Conservation (phyloP, 2,888 invertebrate genomes). For the Enoplolaimus lenunculus region DNA sequence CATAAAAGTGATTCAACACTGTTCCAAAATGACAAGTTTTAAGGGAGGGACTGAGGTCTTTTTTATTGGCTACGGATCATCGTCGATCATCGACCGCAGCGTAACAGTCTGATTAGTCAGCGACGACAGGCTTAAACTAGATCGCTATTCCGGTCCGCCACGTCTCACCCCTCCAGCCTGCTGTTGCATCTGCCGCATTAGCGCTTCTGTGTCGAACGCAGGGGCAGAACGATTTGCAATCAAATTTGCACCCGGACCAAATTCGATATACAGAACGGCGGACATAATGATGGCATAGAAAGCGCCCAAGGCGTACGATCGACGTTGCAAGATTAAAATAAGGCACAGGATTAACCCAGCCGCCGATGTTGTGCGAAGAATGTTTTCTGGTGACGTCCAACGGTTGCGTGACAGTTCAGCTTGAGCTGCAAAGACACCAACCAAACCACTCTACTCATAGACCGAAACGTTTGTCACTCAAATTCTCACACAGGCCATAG, state of each 20-base stretch:
- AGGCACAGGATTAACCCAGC: neutral
- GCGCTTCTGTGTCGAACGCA: neutral
- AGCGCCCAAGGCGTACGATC: constrained; percentile 22
- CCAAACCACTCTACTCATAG: too few species aligned
- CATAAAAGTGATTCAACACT: too few species aligned
- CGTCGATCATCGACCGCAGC: too few species aligned
- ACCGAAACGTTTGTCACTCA: too few species aligned
- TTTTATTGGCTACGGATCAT: too few species aligned
- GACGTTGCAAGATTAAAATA: neutral
- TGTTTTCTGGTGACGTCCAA: neutral
- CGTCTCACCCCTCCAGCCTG: neutral
- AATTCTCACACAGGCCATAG: too few species aligned
- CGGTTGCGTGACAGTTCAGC: neutral
- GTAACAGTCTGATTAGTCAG: too few species aligned
- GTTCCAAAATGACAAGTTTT: too few species aligned
- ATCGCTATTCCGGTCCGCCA: too few species aligned
- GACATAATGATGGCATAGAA: constrained; percentile 27
- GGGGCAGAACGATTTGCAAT: neutral
- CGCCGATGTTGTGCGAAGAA: neutral
- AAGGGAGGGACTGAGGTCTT: too few species aligned
- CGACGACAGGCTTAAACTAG: too few species aligned
- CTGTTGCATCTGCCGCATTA: neutral
- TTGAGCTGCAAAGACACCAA: neutral
- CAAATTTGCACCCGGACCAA: constrained; percentile 26
- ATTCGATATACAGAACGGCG: constrained; percentile 28